Percentiles rank a stretch among this genome's conserved stretches.
Evolutionary conservation across 2,888 invertebrate genomes (phyloP).

Genomic region (Sarcophaga subvicina): DNA sequence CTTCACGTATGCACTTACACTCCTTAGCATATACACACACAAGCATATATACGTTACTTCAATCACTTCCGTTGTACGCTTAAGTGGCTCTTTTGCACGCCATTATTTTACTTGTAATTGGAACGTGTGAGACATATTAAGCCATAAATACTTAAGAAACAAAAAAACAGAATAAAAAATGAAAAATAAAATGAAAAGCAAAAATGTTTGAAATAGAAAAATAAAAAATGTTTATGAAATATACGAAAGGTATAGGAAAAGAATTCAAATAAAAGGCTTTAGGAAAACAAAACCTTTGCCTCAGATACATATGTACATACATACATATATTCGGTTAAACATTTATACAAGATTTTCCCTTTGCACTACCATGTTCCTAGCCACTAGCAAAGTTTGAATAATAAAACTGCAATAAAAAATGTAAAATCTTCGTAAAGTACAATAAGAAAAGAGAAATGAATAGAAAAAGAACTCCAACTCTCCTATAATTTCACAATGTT

Average conservation of each 20-base stretch:
- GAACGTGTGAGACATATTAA: conserved; percentile 81
- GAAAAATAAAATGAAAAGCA: conserved; percentile 31
- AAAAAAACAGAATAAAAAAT: conserved; percentile 26
- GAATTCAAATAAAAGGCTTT: conserved; percentile 34
- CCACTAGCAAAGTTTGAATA: conserved; percentile 55
- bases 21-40: conserved; percentile 7
- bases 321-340: background rate
- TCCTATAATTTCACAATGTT: conserved; percentile 57
- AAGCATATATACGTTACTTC: conserved; percentile 73
- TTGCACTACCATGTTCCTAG: conserved; percentile 6
- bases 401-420: conserved; percentile 34
- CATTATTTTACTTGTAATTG: conserved; percentile 80
- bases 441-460: background rate
- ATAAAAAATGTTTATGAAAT: background rate
- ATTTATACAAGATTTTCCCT: conserved; percentile 1
- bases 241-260: background rate
- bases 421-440: background rate
- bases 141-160: conserved; percentile 61
- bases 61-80: conserved; percentile 81
- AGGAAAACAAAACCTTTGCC: conserved; percentile 41
- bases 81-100: conserved; percentile 81
- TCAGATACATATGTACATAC: background rate
- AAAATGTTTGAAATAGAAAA: background rate
- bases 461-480: conserved; percentile 21
- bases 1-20: conserved; percentile 20